Percentiles rank a stretch among this genome's conserved stretches.
phyloP scores from a whole-genome alignment of 2,888 invertebrate genomes.

The Dasypolia templi region DNA sequence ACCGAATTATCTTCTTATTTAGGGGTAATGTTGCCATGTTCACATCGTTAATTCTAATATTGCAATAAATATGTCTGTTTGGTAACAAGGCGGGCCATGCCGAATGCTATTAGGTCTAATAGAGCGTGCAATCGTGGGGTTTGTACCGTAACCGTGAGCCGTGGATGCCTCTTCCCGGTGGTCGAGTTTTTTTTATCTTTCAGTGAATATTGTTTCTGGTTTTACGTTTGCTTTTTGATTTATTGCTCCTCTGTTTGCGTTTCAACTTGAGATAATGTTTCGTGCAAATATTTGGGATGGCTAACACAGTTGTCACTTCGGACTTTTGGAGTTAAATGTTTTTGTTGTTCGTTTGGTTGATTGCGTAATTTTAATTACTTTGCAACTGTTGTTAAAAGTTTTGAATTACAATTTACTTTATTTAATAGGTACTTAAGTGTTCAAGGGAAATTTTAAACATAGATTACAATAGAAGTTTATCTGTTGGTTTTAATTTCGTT shows the following conservation, averaged over 20 bases:
- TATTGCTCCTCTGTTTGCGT: slow-evolving; percentile 66
- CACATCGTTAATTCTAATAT: slow-evolving; percentile 89
- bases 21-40: slow-evolving; percentile 77
- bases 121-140: slow-evolving; percentile 83
- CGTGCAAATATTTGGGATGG: slow-evolving; percentile 59
- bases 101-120: slow-evolving; percentile 83
- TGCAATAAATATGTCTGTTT: slow-evolving; percentile 89
- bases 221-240: slow-evolving; percentile 68
- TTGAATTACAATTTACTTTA: slow-evolving; percentile 6
- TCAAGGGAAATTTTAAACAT: neutral
- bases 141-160: slow-evolving; percentile 52
- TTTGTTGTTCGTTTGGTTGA: slow-evolving; percentile 46
- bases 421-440: neutral
- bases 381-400: slow-evolving; percentile 14
- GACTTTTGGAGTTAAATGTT: slow-evolving; percentile 13
- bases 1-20: slow-evolving; percentile 86
- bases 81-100: slow-evolving; percentile 86
- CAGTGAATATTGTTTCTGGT: slow-evolving; percentile 69
- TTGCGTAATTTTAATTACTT: slow-evolving; percentile 52
- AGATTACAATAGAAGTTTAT: neutral
- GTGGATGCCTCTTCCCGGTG: slow-evolving; percentile 68
- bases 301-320: slow-evolving; percentile 56
- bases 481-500: neutral
- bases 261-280: slow-evolving; percentile 54
- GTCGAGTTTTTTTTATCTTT: slow-evolving; percentile 68